These are phyloP conservation scores for Tenualosa ilisha DNA, from an alignment of 2,797 vertebrate genomes.

Conservation along the genomic window DNA sequence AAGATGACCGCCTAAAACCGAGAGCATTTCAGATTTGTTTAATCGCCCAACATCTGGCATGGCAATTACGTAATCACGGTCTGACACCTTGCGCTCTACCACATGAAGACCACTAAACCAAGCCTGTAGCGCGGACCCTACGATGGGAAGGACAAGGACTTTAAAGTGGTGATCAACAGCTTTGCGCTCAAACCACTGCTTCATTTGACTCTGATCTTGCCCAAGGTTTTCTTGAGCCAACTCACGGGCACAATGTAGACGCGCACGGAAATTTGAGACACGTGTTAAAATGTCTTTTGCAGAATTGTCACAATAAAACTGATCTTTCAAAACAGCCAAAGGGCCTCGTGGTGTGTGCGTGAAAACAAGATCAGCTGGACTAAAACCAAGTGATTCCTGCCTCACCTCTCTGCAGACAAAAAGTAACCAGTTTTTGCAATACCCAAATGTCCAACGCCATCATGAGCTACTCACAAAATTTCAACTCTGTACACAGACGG, in stretches of 20 bases:
- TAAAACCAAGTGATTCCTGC: not conserved
- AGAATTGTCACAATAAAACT: not conserved
- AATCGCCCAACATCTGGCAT: not conserved
- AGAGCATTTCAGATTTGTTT: not conserved
- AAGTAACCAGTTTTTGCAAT: not conserved
- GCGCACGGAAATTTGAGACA: not conserved
- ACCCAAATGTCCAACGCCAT: not conserved
- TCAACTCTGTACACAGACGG: not conserved
- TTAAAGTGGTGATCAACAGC: not conserved
- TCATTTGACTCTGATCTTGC: not conserved
- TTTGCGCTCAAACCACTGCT: not conserved
- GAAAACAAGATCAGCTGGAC: not conserved
- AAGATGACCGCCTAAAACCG: too few species aligned
- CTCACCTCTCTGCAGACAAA: slow-evolving; percentile 5
- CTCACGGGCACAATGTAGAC: not conserved
- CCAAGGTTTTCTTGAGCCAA: not conserved
- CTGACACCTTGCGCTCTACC: not conserved
- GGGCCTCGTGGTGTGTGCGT: not conserved
- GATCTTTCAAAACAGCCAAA: too few species aligned
- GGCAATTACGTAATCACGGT: not conserved
- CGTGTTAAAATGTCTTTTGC: not conserved
- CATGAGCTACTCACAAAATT: not conserved
- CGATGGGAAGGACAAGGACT: not conserved
- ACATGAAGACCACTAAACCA: not conserved
- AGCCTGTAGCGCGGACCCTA: not conserved